Evolutionary conservation across 2,888 invertebrate species (phyloP).

Genomic region (Mythimna ferrago): DNA sequence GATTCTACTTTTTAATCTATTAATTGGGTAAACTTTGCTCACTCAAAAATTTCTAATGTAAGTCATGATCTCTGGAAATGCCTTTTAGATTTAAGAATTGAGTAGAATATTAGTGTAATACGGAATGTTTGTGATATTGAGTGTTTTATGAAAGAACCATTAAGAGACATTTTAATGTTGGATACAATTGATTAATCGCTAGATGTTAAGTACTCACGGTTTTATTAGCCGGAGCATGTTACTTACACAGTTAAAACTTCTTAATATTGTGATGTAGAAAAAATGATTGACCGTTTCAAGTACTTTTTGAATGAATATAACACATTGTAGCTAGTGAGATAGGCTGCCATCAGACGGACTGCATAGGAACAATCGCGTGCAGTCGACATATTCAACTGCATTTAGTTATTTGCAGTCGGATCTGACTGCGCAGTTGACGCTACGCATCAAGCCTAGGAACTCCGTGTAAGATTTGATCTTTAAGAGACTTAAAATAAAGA

Average conservation of each 20-base stretch:
- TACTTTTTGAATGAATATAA: constrained; percentile 39
- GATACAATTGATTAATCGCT: constrained; percentile 32
- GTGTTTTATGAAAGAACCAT: constrained; percentile 52
- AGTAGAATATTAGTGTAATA: constrained; percentile 72
- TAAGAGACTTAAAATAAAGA: too few relatives aligned
- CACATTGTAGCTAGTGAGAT: not conserved
- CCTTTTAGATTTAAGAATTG: constrained; percentile 80
- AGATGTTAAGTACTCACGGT: constrained; percentile 46
- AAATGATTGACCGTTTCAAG: constrained; percentile 5
- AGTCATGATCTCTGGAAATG: constrained; percentile 85
- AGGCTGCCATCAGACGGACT: not conserved
- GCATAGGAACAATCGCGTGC: too few relatives aligned
- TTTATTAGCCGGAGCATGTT: constrained; percentile 49
- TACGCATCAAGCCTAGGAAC: too few relatives aligned
- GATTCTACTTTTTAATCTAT: constrained; percentile 36
- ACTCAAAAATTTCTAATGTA: constrained; percentile 61
- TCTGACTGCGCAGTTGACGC: too few relatives aligned
- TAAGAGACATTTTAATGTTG: constrained; percentile 44
- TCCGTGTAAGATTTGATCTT: too few relatives aligned
- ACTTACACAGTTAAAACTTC: constrained; percentile 41
- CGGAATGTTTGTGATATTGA: constrained; percentile 82
- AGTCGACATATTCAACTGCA: too few relatives aligned
- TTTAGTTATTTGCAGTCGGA: too few relatives aligned
- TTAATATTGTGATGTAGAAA: constrained; percentile 34
- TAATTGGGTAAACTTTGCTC: constrained; percentile 60